Evolutionary conservation across 2,113 vertebrate genomes (phyloP).

Genomic region (Oreochromis spilurus): DNA sequence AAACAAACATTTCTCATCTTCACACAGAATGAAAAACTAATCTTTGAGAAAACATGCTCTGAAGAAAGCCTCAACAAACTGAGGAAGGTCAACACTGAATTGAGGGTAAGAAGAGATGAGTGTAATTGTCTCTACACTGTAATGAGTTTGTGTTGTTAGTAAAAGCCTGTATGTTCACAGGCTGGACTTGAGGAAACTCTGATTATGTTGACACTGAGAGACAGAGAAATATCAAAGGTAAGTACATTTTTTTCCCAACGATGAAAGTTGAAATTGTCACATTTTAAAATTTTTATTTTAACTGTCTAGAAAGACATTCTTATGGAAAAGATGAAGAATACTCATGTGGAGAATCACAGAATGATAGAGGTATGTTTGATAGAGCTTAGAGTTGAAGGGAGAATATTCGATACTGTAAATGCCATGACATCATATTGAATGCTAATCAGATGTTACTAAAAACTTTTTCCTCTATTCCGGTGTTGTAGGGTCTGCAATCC

Average conservation of each 20-base stretch:
- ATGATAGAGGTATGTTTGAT: constrained; percentile 64
- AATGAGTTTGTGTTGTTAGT: neutral
- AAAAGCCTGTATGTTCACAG: constrained; percentile 43
- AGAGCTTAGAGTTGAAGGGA: neutral
- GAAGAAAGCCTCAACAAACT: constrained; percentile 68
- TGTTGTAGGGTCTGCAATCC: constrained; percentile 65
- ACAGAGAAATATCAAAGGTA: constrained; percentile 70
- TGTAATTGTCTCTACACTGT: neutral
- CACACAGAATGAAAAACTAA: constrained; percentile 69
- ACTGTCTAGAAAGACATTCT: constrained; percentile 60
- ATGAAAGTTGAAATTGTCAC: neutral
- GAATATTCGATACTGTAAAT: neutral
- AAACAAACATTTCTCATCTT: neutral
- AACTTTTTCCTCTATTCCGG: neutral
- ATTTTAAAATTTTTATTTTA: neutral
- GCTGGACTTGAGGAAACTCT: constrained; percentile 64
- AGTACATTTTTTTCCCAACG: neutral
- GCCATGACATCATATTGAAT: neutral
- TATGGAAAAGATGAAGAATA: constrained; percentile 70
- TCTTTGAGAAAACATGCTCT: constrained; percentile 52
- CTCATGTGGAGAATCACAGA: constrained; percentile 65
- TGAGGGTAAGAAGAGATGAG: constrained; percentile 56
- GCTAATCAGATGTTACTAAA: neutral
- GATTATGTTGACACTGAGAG: constrained; percentile 56
- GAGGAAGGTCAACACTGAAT: constrained; percentile 51